Evolutionary conservation across 2,888 invertebrate species (phyloP), one percentile per base, ranked within the genome.

Genomic region (Bruchidius siliquastri): DNA sequence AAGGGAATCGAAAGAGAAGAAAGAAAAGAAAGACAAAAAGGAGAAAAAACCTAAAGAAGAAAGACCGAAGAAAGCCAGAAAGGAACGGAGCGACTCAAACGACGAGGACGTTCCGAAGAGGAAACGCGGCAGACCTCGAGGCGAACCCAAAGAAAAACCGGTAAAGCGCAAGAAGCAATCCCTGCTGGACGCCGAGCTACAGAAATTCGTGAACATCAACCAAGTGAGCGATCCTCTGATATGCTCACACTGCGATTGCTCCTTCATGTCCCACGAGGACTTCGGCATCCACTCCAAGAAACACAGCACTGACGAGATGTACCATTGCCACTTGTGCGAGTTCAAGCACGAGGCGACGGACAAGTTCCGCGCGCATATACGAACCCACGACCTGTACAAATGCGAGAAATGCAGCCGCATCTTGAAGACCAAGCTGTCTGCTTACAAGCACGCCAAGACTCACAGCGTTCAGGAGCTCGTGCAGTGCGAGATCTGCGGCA

Each of bases 201-300:
- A 68, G 32, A 73, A 72, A 67, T 21, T 73, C 18, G 71, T 78
- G 18, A 80, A 81, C 69, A 83, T 72, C 84, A 84, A 72, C 79
- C 79, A 80, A 13, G 86, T 72, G 84, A 84, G 72, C 78, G 79
- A 79, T 8, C 86, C 87, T 0, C 88, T 89, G 69, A 87, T 87
- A 71, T 90, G 90, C 75, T 88, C 88, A 74, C 75, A 88, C 70
- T 90, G 90, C 70, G 88, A 88, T 1, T 87, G 88, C 75, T 84
- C 88, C 8, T 90, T 89, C 76, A 88, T 88, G 66, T 82, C 80
- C 69, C 81, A 83, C 72, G 77, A 84, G 30, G 84, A 82, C 10
- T 85, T 82, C 73, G 85, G 83, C 0, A 74, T 84, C 22, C 85
- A 85, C 73, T 83, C 83, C n/a, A 82, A 82, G 71, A 77, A 76